A percentile compares a stretch with the other conserved stretches of the same genome.
These are phyloP conservation scores for Pachydiplax longipennis DNA, from an alignment of 2,888 invertebrate genomes.

Conservation along the genomic window DNA sequence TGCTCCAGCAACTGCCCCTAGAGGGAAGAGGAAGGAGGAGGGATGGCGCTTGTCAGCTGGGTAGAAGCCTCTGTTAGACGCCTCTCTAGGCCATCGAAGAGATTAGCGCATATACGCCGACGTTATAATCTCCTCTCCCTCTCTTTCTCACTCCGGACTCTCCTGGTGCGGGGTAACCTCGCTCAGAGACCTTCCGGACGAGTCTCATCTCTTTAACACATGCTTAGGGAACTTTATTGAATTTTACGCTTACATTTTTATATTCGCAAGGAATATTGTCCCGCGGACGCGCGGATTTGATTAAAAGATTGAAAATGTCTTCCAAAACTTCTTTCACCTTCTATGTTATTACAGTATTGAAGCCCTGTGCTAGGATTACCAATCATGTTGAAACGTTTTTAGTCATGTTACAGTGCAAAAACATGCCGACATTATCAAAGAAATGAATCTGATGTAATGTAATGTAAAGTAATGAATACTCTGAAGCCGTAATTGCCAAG, in stretches of 20 bases:
- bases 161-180: background rate
- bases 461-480: no score
- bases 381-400: no score
- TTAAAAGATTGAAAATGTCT: background rate
- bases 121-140: constrained; percentile 7
- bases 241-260: background rate
- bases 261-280: background rate
- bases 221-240: background rate
- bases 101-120: constrained; percentile 39
- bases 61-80: constrained; percentile 35
- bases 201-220: background rate
- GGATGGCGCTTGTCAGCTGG: constrained; percentile 20
- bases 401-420: no score
- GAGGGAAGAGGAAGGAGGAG: background rate
- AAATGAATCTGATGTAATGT: no score
- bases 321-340: background rate
- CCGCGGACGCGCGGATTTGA: background rate
- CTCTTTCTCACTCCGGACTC: background rate
- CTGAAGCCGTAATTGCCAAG: no score
- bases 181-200: background rate
- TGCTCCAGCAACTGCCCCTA: constrained; percentile 38
- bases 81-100: constrained; percentile 17
- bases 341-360: no score
- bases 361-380: no score
- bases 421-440: no score